These are phyloP conservation scores for Labrus mixtus DNA, from an alignment of 2,113 vertebrate species.

Conservation along the genomic window DNA sequence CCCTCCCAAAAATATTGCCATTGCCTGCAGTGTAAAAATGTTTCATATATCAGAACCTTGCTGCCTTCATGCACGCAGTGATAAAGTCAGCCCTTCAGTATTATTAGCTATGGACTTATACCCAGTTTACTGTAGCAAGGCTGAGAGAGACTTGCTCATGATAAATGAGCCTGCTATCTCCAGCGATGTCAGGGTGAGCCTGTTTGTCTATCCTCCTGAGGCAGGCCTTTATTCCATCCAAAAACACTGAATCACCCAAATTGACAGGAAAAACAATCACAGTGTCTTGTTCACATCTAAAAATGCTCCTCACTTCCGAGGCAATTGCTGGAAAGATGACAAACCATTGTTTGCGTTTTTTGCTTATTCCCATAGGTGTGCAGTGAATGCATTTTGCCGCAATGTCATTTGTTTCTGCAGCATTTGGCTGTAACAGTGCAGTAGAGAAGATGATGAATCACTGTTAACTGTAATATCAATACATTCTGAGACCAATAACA, in stretches of 20 bases:
- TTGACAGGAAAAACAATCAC: constrained; percentile 63
- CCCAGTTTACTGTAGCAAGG: constrained; percentile 23
- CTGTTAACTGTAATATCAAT: constrained; percentile 4
- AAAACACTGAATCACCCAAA: constrained; percentile 67
- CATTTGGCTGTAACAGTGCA: constrained; percentile 3
- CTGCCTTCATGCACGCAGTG: constrained; percentile 30
- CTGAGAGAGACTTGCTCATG: constrained; percentile 36
- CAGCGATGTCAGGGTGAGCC: constrained; percentile 43
- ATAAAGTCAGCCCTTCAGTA: constrained; percentile 39
- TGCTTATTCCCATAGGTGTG: constrained; percentile 30
- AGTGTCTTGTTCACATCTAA: constrained; percentile 38
- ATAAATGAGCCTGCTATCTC: constrained; percentile 60
- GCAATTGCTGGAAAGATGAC: constrained; percentile 47
- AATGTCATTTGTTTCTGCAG: constrained; percentile 7
- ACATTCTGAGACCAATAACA: constrained; percentile 16
- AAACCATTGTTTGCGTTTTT: constrained; percentile 12
- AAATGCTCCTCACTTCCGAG: constrained; percentile 36
- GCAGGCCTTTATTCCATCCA: constrained; percentile 53
- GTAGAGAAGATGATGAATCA: constrained; percentile 19
- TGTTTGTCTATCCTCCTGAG: constrained; percentile 51
- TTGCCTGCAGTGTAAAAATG: constrained; percentile 21
- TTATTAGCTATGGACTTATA: constrained; percentile 39
- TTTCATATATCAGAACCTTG: constrained; percentile 42
- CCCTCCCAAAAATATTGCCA: constrained; percentile 24
- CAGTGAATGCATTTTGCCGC: constrained; percentile 11